Conservation (phyloP, 2,888 invertebrate genomes). For the Ennomos erosarius region DNA sequence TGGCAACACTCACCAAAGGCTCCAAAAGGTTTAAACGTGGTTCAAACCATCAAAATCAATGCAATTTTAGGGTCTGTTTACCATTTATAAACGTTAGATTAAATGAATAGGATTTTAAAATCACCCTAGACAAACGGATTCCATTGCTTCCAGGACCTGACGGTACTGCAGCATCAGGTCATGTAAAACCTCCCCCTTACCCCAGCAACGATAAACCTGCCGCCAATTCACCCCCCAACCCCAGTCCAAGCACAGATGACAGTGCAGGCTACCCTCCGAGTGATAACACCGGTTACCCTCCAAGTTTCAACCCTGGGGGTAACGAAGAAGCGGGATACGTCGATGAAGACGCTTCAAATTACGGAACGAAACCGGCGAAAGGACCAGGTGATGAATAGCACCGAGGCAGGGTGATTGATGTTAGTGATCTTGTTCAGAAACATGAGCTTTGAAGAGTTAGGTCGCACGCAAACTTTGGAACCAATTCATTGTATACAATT, state of each 20-base stretch:
- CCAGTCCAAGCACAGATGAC: conserved; percentile 42
- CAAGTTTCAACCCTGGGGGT: conserved; percentile 41
- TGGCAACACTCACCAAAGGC: too few species aligned
- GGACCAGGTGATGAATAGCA: conserved; percentile 82
- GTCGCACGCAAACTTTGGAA: conserved; percentile 12
- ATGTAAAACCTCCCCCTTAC: conserved; percentile 81
- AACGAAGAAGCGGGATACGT: conserved; percentile 58
- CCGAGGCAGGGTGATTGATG: conserved; percentile 68
- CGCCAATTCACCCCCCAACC: conserved; percentile 45
- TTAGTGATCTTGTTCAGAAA: conserved; percentile 70
- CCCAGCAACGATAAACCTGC: conserved; percentile 59
- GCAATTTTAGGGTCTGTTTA: too few species aligned
- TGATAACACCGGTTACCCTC: conserved; percentile 33
- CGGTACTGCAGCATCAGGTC: conserved; percentile 85
- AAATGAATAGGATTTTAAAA: too few species aligned
- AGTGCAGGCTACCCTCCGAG: conserved; percentile 37
- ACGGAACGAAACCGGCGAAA: conserved; percentile 70
- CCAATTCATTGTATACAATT: neutral
- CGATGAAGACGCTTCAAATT: conserved; percentile 66
- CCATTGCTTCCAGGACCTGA: conserved; percentile 68
- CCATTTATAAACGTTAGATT: too few species aligned
- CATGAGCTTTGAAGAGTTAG: conserved; percentile 14
- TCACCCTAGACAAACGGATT: neutral
- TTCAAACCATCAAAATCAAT: too few species aligned
- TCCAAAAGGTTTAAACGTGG: too few species aligned